Percentiles rank a stretch among this genome's conserved stretches.
Conservation (phyloP, 2,797 vertebrate genomes). For the Rhinophrynus dorsalis region DNA sequence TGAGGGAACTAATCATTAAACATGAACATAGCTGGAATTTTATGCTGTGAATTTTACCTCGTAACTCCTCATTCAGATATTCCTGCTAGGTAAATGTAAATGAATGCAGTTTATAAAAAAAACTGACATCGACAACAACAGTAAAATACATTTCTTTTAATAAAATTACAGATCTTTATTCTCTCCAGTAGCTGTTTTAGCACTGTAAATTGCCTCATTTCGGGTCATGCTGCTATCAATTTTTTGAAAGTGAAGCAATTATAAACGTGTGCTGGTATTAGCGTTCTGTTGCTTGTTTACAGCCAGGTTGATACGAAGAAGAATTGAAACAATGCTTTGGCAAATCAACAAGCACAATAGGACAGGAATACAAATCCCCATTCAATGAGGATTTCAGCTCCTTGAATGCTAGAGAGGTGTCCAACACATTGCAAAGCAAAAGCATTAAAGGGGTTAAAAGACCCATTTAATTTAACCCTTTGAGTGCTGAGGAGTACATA, state of each 20-base stretch:
- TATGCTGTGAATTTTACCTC: background rate
- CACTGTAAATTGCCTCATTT: slow-evolving; percentile 27
- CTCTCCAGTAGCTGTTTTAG: slow-evolving; percentile 19
- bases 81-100: slow-evolving; percentile 33
- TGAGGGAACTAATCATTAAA: too few relatives aligned
- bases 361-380: too few relatives aligned
- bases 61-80: background rate
- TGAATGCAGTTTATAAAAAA: slow-evolving; percentile 25
- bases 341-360: too few relatives aligned
- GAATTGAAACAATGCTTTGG: too few relatives aligned
- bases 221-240: slow-evolving; percentile 33
- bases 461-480: too few relatives aligned
- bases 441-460: too few relatives aligned
- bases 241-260: slow-evolving; percentile 31
- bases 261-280: slow-evolving; percentile 23
- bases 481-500: too few relatives aligned
- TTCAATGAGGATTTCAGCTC: too few relatives aligned
- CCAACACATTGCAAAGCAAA: too few relatives aligned
- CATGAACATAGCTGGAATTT: background rate
- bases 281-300: slow-evolving; percentile 40
- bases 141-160: slow-evolving; percentile 39
- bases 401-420: too few relatives aligned
- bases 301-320: too few relatives aligned
- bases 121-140: slow-evolving; percentile 26
- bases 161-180: slow-evolving; percentile 28